Evolutionary conservation across 2,888 invertebrate species (phyloP).

Genomic region (Coleophora flavipennella): DNA sequence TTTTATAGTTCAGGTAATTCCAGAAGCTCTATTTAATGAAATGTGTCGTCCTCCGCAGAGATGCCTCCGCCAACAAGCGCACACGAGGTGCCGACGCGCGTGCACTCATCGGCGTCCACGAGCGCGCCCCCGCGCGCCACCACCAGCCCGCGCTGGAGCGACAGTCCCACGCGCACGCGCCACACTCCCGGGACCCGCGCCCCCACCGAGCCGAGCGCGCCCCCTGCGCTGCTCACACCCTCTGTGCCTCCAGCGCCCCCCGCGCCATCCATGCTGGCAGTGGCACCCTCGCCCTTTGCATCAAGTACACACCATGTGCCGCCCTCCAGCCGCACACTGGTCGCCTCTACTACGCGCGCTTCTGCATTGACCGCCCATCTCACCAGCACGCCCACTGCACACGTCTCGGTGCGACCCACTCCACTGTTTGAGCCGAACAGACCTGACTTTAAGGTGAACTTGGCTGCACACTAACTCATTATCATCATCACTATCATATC

Average conservation of each 20-base stretch:
- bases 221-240: conserved; percentile 20
- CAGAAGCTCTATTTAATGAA: too few species aligned
- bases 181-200: conserved; percentile 27
- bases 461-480: too few species aligned
- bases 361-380: conserved; percentile 25
- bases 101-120: neutral
- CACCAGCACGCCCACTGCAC: conserved; percentile 10
- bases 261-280: conserved; percentile 14
- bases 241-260: conserved; percentile 9
- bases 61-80: neutral
- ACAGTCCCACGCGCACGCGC: conserved; percentile 1
- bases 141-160: conserved; percentile 26
- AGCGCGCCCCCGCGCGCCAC: conserved; percentile 7
- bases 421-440: conserved; percentile 43
- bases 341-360: conserved; percentile 14
- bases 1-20: too few species aligned
- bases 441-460: conserved; percentile 46
- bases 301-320: too few species aligned
- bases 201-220: conserved; percentile 18
- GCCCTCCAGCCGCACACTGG: conserved; percentile 25
- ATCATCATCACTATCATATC: too few species aligned
- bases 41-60: too few species aligned
- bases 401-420: neutral
- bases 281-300: too few species aligned
- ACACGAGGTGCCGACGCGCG: conserved; percentile 9